A percentile compares a stretch with the other conserved stretches of the same genome.
Conservation (phyloP, 2,888 invertebrate genomes). For the Miltochrista miniata region DNA sequence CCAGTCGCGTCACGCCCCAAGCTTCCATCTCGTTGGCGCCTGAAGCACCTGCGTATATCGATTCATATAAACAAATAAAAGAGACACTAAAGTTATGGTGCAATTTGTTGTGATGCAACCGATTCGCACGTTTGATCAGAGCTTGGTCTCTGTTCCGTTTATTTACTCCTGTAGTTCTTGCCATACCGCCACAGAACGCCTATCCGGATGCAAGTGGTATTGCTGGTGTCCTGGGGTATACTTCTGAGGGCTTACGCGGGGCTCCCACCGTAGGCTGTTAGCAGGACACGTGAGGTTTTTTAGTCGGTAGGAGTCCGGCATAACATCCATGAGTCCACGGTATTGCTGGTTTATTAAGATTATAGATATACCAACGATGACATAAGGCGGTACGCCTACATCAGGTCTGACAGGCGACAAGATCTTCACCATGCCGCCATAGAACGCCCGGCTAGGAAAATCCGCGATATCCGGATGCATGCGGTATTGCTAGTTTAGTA, state of each 20-base stretch:
- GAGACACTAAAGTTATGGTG: too few species aligned
- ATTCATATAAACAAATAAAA: too few species aligned
- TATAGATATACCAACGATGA: constrained; percentile 56
- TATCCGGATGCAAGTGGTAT: constrained; percentile 94
- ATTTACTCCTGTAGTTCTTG: too few species aligned
- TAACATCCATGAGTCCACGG: too few species aligned
- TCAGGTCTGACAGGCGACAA: constrained; percentile 39
- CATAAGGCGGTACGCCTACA: constrained; percentile 59
- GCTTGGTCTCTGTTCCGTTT: too few species aligned
- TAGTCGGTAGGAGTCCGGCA: too few species aligned
- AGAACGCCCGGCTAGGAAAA: constrained; percentile 91
- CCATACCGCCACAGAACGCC: constrained; percentile 85
- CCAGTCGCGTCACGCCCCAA: constrained; percentile 68
- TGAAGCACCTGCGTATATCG: constrained; percentile 40
- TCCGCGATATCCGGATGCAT: constrained; percentile 92
- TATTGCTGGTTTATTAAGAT: constrained; percentile 88
- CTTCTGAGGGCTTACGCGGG: constrained; percentile 51
- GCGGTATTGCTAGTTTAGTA: constrained; percentile 89
- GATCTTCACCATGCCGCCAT: constrained; percentile 79
- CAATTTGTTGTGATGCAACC: too few species aligned
- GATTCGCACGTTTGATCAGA: too few species aligned
- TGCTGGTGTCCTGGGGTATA: constrained; percentile 85
- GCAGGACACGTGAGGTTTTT: too few species aligned
- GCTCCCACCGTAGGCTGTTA: too few species aligned
- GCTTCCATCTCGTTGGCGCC: constrained; percentile 73